Conservation (phyloP, 2,888 invertebrate species). For the Tetranychus truncatus region DNA sequence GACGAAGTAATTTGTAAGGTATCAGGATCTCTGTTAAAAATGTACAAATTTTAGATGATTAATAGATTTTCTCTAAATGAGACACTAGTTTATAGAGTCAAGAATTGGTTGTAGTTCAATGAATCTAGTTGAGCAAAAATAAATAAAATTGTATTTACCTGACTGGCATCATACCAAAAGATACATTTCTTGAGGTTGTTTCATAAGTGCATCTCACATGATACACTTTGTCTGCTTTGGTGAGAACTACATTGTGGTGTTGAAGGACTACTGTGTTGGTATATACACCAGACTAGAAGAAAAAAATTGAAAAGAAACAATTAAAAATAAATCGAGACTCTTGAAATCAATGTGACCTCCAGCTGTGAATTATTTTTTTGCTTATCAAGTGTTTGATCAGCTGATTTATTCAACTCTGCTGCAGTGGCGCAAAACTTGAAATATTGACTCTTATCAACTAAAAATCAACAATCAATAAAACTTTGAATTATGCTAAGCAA, state of each 20-base stretch:
- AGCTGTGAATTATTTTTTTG: too few species aligned
- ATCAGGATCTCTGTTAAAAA: conserved; percentile 49
- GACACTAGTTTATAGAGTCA: neutral
- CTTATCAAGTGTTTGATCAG: too few species aligned
- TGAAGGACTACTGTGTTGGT: conserved; percentile 83
- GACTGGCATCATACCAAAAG: conserved; percentile 92
- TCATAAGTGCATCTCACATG: conserved; percentile 90
- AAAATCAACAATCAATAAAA: too few species aligned
- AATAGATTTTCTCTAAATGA: neutral
- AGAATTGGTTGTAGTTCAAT: neutral
- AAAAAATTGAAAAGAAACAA: neutral
- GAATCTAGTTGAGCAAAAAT: neutral
- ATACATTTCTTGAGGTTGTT: conserved; percentile 86
- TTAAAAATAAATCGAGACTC: neutral
- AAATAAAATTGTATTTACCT: conserved; percentile 38
- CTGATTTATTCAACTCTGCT: too few species aligned
- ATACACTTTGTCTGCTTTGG: conserved; percentile 87
- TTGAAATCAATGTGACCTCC: neutral
- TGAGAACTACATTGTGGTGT: conserved; percentile 88
- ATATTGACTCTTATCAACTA: too few species aligned
- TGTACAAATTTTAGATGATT: neutral
- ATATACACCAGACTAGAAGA: conserved; percentile 62
- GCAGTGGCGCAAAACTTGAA: too few species aligned
- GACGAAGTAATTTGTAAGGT: conserved; percentile 89
- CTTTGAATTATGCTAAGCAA: too few species aligned